A percentile compares a stretch with the other conserved stretches of the same genome.
Conservation (phyloP, 1,140 invertebrate genomes). For the Holcopasites calliopsidis region DNA sequence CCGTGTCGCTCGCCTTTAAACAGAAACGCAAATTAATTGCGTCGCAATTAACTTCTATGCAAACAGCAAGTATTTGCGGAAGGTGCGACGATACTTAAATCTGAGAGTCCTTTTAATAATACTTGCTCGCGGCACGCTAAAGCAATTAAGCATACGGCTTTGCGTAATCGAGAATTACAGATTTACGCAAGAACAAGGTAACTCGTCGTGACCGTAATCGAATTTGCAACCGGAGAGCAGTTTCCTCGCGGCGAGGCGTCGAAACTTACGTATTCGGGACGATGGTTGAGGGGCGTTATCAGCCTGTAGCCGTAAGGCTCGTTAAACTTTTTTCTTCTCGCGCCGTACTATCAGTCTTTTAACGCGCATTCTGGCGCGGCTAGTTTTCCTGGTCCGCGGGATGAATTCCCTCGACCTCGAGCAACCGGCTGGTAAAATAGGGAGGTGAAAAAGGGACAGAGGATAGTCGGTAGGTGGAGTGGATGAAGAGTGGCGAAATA, state of each 20-base stretch:
- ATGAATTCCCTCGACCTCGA: not conserved
- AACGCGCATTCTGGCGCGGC: not conserved
- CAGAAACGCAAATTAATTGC: too few species aligned
- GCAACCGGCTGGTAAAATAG: not conserved
- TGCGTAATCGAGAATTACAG: not conserved
- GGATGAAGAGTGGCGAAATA: not conserved
- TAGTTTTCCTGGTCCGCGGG: not conserved
- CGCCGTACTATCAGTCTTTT: not conserved
- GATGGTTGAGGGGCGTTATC: not conserved
- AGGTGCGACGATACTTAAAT: too few species aligned
- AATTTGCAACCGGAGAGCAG: not conserved
- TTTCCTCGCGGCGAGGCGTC: not conserved
- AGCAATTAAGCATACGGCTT: too few species aligned
- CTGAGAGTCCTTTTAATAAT: too few species aligned
- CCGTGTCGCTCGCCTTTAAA: constrained; percentile 1
- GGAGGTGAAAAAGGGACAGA: not conserved
- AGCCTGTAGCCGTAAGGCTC: not conserved
- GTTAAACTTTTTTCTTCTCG: not conserved
- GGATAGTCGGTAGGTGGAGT: not conserved
- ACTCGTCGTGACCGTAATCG: constrained; percentile 6
- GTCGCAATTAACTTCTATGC: not conserved
- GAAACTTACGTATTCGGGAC: not conserved
- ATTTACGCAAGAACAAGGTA: not conserved
- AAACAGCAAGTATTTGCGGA: too few species aligned
- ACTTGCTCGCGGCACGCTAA: too few species aligned